Evolutionary conservation across 2,113 vertebrate species (phyloP), one percentile per base, ranked within the genome.

Genomic region (Arvicanthis niloticus): DNA sequence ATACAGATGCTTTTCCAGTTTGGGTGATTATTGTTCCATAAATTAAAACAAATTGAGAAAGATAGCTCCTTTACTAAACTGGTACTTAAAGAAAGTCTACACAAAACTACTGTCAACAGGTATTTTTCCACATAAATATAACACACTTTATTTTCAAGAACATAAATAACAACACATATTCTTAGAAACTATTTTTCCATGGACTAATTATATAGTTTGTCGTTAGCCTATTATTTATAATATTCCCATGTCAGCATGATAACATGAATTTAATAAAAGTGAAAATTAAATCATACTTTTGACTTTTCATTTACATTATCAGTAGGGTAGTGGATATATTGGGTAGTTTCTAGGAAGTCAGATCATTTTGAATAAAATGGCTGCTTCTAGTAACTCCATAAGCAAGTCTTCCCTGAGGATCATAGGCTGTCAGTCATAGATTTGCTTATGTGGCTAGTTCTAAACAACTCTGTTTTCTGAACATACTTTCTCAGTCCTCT

Each of bases 31-130:
- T 89, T 82, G 45, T 72, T 95, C 19, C 40, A 88, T 68, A 76
- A 95, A 91, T 77, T 56, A 96, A 93, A 96, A 13, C 56, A 94
- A 40, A 7, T 37, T 82, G n/a, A 82, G 68, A 91, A 97, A 91
- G 68, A 21, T 40, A 91, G 37, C 29, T 88, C 68, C 60, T 53
- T 88, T 9, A 34, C 9, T 88, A 60, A 45, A 72, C 37, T 48
- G 19, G 70, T 96, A 75, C 58, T 78, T 93, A 93, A 96, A 72
- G 88, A 93, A 97, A 94, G 11, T 45, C 68, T 91, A 60, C 85
- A 70, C 51, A 85, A 89, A 95, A 84, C n/a, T 80, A 40, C 56
- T 85, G 26, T 3, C n/a, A 93, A 65, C 12, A 60, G 7, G 34
- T 24, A 70, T 53, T 72, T 68, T 53, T 68, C 21, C 21, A 26